Evolutionary conservation across 2,113 vertebrate genomes (phyloP), one percentile per base, ranked within the genome.

Genomic region (Empidonax traillii): DNA sequence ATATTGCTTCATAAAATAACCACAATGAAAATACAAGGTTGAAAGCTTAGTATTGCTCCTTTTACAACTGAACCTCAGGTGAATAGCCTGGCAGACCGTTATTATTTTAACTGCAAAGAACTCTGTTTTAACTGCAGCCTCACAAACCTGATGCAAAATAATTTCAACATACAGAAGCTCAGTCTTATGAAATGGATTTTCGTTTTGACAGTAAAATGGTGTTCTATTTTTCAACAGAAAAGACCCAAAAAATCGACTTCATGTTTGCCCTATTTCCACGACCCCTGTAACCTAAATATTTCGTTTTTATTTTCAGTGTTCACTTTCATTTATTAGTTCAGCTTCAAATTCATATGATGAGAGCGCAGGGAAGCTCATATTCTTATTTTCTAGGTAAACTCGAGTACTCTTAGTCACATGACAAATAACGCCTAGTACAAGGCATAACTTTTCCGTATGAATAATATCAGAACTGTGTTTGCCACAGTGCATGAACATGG

Each of bases 381-480:
- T 55, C 47, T 76, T 82, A 46, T 82, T 94, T 72, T 69, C 73
- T n/a, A 71, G 37, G 51, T 65, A 83, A 83, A 69, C 59, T 47
- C 1, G 0, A 72, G 68, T 55, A 75, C 21, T 61, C 61, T 80
- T 55, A 80, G 30, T 65, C 82, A 80, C 24, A 79, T 43, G 61
- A 92, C 49, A 94, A 93, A 91, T 76, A 93, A 83, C 30, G 21
- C 72, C 75, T 87, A 93, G 87, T 46, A 90, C 19, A 87, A 87
- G 63, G 95, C 96, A 72, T 71, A 94, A 66, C 59, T 78, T 69
- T 44, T 73, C 52, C 63, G 71, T 83, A 52, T 74, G 82, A 91
- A 88, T 94, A 93, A 87, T 91, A 92, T 86, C 13, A 41, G 52
- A 62, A 14, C 49, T 5, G 14, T 47, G 74, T 75, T 96, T 97